These are phyloP conservation scores for Fistularia tabacaria DNA, from an alignment of 2,797 vertebrate genomes.

Conservation along the genomic window DNA sequence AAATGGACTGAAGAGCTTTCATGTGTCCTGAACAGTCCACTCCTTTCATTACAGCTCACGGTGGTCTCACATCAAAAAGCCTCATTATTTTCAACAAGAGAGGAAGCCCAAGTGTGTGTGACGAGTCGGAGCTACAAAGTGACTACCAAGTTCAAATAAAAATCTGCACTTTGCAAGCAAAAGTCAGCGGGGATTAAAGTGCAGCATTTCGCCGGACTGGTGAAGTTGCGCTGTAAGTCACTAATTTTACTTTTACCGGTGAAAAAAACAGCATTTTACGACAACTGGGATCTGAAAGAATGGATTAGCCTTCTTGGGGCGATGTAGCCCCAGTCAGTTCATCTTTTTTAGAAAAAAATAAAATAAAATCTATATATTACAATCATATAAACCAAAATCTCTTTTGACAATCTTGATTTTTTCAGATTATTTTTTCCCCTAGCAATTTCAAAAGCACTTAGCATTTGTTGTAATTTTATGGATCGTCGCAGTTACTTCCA, in stretches of 20 bases:
- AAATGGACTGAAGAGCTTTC: constrained; percentile 73
- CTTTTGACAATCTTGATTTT: too few relatives aligned
- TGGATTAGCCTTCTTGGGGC: too few relatives aligned
- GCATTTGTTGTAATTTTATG: constrained; percentile 54
- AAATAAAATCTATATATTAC: too few relatives aligned
- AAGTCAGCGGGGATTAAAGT: constrained; percentile 41
- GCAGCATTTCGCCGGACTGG: constrained; percentile 21
- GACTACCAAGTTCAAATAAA: constrained; percentile 64
- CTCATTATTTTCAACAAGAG: constrained; percentile 72
- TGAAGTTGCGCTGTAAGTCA: constrained; percentile 11
- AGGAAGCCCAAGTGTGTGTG: constrained; percentile 45
- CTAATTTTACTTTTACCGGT: constrained; percentile 17
- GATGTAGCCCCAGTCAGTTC: background rate
- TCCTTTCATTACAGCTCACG: constrained; percentile 65
- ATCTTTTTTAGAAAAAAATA: too few relatives aligned
- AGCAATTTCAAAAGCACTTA: constrained; percentile 26
- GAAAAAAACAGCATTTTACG: constrained; percentile 13
- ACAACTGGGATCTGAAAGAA: constrained; percentile 6
- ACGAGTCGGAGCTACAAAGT: constrained; percentile 61
- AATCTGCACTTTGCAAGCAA: constrained; percentile 49
- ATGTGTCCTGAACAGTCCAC: constrained; percentile 68
- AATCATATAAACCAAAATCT: too few relatives aligned
- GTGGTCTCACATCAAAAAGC: constrained; percentile 67
- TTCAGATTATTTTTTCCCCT: too few relatives aligned
- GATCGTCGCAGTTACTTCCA: constrained; percentile 44